Evolutionary conservation across 2,113 vertebrate genomes (phyloP).

Genomic region (Coregonus clupeaformis): DNA sequence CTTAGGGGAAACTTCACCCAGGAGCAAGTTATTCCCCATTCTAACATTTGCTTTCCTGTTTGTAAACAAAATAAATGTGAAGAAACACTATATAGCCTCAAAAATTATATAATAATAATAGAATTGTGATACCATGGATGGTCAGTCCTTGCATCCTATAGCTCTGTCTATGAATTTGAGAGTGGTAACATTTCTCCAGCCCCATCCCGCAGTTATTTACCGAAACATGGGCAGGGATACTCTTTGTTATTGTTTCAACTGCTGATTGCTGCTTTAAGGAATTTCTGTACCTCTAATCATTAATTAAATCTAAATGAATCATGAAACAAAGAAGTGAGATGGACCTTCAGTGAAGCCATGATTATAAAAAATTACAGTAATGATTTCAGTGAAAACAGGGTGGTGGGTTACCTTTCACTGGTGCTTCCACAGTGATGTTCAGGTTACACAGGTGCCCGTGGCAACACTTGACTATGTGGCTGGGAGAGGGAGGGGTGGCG

Average conservation of each 20-base stretch:
- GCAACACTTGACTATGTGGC: constrained; percentile 90
- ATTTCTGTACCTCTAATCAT: not conserved
- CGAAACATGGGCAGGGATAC: too few relatives aligned
- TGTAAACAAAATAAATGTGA: too few relatives aligned
- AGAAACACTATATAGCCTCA: too few relatives aligned
- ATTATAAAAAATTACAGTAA: not conserved
- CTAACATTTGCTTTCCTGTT: not conserved
- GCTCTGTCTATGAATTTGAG: too few relatives aligned
- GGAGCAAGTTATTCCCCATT: not conserved
- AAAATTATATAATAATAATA: too few relatives aligned
- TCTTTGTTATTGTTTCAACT: too few relatives aligned
- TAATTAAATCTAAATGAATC: not conserved
- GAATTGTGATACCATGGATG: too few relatives aligned
- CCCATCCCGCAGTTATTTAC: too few relatives aligned
- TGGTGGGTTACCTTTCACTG: constrained; percentile 79
- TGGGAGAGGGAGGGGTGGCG: constrained; percentile 83
- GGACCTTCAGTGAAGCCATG: not conserved
- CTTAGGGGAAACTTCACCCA: not conserved
- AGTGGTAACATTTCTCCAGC: too few relatives aligned
- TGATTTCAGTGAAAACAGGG: not conserved
- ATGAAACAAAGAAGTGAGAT: not conserved
- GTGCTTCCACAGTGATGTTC: constrained; percentile 87
- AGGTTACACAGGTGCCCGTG: constrained; percentile 94
- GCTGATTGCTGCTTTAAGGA: not conserved
- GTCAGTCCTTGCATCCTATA: too few relatives aligned